Base-by-base conservation (phyloP, 2,888 invertebrate genomes). In the Amblyjoppa fuscipennis region DNA sequence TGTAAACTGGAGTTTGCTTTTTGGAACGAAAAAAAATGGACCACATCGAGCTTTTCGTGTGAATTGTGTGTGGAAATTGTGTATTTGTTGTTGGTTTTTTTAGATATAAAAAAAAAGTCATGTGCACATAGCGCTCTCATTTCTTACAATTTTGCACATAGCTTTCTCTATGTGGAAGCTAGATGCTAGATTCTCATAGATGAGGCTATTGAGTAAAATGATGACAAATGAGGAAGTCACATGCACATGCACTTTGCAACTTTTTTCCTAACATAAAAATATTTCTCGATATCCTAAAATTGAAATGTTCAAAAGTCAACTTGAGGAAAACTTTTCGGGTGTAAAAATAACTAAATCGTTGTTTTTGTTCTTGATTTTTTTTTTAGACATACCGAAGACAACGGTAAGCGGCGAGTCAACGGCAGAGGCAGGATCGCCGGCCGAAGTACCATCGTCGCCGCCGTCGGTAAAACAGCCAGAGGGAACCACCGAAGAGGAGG, bases 401-500 rank as follows among this genome's bases (percentile, higher is more conserved):
- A 86, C 87, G 71, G 83, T 83, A 34, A 88, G 76, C 78, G 84
- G 69, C 7, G 66, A 76, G 83, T 79, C 34, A 74, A 73, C 49
- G 74, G 76, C 74, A 66, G 81, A 69, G 77, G 66, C 69, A 61
- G 75, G 74, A 81, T 74, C 83, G n/a, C 79, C 82, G 76, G 77
- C 64, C 49, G 82, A 87, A 75, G 86, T 31, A 49, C n/a, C 31
- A 41, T 74, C 73, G 73, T 13, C 80, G 7, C 41, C 66, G 11
- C 31, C 77, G 53, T 59, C 82, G 69, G 38, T 69, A 51, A 68
- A 86, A 59, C 59, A 56, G 49, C 59, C 68, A 5, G 81, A 81
- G 41, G 73, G 61, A 81, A 83, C 89, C 90, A 91, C 91, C 68
- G 88, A 89, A 79, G 92, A 96, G 86, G 95, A 96, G 88, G 98